Base-by-base conservation (phyloP, 2,113 vertebrate genomes). In the Albula goreensis region DNA sequence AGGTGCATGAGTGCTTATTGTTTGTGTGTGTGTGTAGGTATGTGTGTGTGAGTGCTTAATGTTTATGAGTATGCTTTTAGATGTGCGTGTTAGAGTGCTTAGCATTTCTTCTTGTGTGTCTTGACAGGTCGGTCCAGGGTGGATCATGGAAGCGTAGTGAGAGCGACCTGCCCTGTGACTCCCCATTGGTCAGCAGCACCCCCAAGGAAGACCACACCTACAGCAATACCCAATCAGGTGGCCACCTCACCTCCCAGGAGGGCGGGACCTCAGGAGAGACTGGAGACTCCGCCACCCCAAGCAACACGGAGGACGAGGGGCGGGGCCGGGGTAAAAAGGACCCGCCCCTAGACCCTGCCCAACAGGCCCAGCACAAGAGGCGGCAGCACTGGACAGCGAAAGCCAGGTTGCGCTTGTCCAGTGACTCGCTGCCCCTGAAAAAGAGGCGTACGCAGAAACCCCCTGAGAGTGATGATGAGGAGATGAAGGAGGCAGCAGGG, bases 401-500 rank as follows among this genome's bases (percentile, higher is more conserved):
- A 97, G 96, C 86, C 83, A 96, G 96, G 91, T 91, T 89, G 49
- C 94, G 95, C 94, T 95, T 96, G 88, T 96, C 97, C 77, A 96
- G 96, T 93, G 98, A 99, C 95, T 96, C 97, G 52, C 97, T 99
- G 95, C 98, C 98, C 89, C 96, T 99, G 94, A 99, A 99, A 97
- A 99, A 99, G 96, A 97, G 98, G 94, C 97, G 97, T 80, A 96
- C 96, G 0, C 96, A 98, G 91, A 97, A 98, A 92, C 97, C 97
- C 84, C 97, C 97, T 0, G 98, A 99, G 93, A 99, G 98, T 85
- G 98, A 99, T 0, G 98, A 99, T 48, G 98, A 99, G 96, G 98
- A 99, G 94, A 99, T 99, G 98, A 99, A 99, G 91, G 98, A 99
- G 96, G 98, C 98, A 0, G 98, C 98, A 1, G 98, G 98, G 52